phyloP scores from a whole-genome alignment of 2,797 vertebrate genomes.

The Sarcoramphus papa region DNA sequence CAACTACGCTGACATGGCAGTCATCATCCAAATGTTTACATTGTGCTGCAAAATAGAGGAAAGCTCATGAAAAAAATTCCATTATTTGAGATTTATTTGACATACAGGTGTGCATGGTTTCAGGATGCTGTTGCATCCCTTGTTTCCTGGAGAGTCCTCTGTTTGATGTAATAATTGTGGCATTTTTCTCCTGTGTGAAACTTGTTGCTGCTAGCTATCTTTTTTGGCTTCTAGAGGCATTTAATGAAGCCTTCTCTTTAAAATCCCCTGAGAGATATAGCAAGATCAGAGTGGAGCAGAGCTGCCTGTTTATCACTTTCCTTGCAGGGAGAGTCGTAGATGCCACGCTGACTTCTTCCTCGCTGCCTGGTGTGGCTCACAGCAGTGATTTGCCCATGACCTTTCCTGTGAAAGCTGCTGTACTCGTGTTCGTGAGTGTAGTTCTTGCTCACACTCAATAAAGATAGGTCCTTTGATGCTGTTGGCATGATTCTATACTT shows the following conservation, averaged over 20 bases:
- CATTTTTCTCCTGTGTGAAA: background rate
- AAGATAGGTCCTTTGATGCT: background rate
- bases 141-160: background rate
- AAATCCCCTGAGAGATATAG: background rate
- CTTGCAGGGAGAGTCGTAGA: background rate
- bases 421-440: background rate
- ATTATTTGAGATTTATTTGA: background rate
- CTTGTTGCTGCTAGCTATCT: background rate
- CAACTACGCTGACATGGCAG: background rate
- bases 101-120: background rate
- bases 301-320: background rate
- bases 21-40: background rate
- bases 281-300: background rate
- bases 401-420: background rate
- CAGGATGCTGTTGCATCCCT: background rate
- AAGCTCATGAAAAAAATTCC: background rate
- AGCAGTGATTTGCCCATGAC: background rate
- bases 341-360: background rate
- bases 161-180: background rate
- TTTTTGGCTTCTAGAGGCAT: background rate
- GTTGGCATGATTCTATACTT: background rate
- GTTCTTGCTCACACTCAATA: background rate
- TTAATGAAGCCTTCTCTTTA: background rate
- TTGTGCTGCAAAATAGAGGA: background rate
- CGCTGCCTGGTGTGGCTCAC: background rate